phyloP scores from a whole-genome alignment of 2,113 vertebrate species.

The Procavia capensis region DNA sequence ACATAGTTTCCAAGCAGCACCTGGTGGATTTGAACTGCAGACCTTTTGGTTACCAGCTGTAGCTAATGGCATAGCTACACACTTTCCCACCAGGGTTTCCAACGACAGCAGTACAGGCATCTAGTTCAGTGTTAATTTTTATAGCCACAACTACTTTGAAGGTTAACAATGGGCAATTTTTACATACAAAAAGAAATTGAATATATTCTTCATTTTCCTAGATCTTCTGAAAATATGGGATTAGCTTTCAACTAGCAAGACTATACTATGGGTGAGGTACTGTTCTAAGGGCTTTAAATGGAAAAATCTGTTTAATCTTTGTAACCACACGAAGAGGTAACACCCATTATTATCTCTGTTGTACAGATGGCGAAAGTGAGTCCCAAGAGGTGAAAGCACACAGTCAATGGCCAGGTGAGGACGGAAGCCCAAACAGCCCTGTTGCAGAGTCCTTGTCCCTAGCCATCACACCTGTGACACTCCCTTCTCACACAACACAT shows the following conservation, averaged over 20 bases:
- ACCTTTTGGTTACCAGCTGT: no score
- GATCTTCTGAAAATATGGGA: conserved; percentile 10
- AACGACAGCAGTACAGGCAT: not conserved
- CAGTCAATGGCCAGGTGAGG: not conserved
- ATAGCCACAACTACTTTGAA: not conserved
- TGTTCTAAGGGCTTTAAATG: conserved; percentile 11
- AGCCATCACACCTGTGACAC: not conserved
- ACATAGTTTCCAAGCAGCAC: no score
- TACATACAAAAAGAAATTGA: conserved; percentile 39
- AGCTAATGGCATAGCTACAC: no score
- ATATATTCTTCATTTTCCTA: conserved; percentile 1
- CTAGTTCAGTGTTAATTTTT: conserved; percentile 34
- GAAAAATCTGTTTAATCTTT: not conserved
- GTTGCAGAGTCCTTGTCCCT: not conserved
- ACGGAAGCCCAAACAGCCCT: not conserved
- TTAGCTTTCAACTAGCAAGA: not conserved
- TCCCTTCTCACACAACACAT: not conserved
- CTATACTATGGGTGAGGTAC: not conserved
- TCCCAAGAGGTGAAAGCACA: not conserved
- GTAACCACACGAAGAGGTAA: not conserved
- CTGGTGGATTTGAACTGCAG: no score
- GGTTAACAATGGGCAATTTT: conserved; percentile 38
- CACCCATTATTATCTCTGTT: no score
- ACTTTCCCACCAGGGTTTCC: no score
- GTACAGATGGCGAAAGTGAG: no score